Percentiles rank a stretch among this genome's conserved stretches.
These are phyloP conservation scores for Drosophila jambulina DNA, from an alignment of 1,140 invertebrate genomes.

Conservation along the genomic window DNA sequence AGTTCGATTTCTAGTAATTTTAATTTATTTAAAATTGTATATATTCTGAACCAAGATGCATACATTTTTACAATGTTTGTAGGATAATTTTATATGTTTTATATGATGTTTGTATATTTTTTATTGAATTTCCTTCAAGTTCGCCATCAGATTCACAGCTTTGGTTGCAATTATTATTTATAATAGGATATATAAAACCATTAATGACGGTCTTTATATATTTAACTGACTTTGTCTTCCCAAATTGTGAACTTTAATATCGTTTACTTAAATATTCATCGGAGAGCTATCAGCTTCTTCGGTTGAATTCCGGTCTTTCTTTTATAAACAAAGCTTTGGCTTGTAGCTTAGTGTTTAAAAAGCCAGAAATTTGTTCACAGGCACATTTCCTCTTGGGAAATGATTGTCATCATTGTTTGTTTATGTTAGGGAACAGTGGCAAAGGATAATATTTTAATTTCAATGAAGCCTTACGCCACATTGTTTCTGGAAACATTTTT, in stretches of 20 bases:
- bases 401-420: neutral
- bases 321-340: neutral
- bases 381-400: conserved; percentile 1
- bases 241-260: neutral
- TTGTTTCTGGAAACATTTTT: neutral
- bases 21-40: neutral
- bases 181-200: neutral
- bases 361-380: neutral
- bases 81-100: neutral
- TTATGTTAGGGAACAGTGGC: neutral
- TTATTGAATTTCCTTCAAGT: neutral
- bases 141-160: neutral
- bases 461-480: neutral
- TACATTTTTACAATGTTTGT: neutral
- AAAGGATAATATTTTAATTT: neutral
- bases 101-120: neutral
- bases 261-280: neutral
- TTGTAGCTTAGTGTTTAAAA: conserved; percentile 9
- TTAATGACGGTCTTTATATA: neutral
- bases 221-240: neutral
- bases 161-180: neutral
- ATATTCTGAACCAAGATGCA: neutral
- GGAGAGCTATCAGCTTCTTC: neutral
- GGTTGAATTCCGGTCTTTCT: neutral
- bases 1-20: neutral